A percentile compares a stretch with the other conserved stretches of the same genome.
phyloP scores from a whole-genome alignment of 2,888 invertebrate genomes.

The Psylliodes chrysocephalus region DNA sequence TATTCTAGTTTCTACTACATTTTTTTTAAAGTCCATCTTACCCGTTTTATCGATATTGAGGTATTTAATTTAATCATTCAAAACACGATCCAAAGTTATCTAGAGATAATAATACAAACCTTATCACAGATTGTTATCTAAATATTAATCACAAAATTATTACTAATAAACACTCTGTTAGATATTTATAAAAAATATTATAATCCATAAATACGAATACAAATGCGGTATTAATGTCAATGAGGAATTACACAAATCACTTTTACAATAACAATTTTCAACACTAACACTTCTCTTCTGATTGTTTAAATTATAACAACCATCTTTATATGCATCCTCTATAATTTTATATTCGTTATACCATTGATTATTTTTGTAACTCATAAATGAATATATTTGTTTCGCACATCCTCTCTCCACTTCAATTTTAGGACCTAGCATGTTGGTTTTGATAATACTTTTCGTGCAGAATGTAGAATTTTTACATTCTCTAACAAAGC shows the following conservation, averaged over 20 bases:
- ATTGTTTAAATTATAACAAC: constrained; percentile 37
- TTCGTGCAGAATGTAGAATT: constrained; percentile 46
- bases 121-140: too few relatives aligned
- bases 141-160: too few relatives aligned
- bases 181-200: too few relatives aligned
- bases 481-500: constrained; percentile 41
- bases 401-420: constrained; percentile 46
- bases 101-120: too few relatives aligned
- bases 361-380: constrained; percentile 25
- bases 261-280: constrained; percentile 45
- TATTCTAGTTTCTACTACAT: too few relatives aligned
- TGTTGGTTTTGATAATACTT: constrained; percentile 31
- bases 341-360: constrained; percentile 31
- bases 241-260: constrained; percentile 42
- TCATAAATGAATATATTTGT: constrained; percentile 38
- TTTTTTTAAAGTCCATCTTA: too few relatives aligned
- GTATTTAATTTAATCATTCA: too few relatives aligned
- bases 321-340: constrained; percentile 39
- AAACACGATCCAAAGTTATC: too few relatives aligned
- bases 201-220: background rate
- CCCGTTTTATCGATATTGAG: too few relatives aligned
- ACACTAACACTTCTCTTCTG: constrained; percentile 34
- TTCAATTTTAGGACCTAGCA: constrained; percentile 25
- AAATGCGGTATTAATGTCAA: background rate
- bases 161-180: too few relatives aligned